phyloP scores from a whole-genome alignment of 2,888 invertebrate species.

The Proisotoma minuta region DNA sequence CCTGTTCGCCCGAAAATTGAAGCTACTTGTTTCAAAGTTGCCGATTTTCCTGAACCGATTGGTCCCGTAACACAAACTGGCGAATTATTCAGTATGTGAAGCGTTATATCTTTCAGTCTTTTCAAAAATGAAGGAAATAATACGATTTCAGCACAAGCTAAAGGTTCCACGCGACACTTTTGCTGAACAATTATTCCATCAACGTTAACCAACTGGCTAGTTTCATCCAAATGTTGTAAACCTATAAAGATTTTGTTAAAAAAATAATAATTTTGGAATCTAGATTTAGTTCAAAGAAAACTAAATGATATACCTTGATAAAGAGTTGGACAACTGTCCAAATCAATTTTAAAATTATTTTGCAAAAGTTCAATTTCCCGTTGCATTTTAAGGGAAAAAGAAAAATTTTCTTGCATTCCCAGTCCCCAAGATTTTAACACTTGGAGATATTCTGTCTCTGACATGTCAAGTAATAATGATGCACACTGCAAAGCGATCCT shows the following conservation, averaged over 20 bases:
- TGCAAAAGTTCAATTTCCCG: constrained; percentile 4
- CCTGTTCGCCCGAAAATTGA: constrained; percentile 48
- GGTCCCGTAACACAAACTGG: constrained; percentile 71
- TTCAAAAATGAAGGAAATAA: constrained; percentile 24
- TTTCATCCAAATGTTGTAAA: constrained; percentile 3
- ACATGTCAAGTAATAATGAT: constrained; percentile 13
- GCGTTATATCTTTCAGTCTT: constrained; percentile 23
- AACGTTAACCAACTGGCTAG: constrained; percentile 24
- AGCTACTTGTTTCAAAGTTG: constrained; percentile 80
- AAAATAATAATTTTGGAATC: background rate
- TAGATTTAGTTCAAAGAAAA: too few species aligned
- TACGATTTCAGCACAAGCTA: constrained; percentile 18
- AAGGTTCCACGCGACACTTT: constrained; percentile 6
- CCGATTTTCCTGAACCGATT: constrained; percentile 92
- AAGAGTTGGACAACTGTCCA: constrained; percentile 3
- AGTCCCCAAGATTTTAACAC: constrained; percentile 13
- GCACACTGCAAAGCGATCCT: constrained; percentile 17
- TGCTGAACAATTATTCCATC: constrained; percentile 32
- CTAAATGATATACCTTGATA: constrained; percentile 12
- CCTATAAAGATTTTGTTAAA: constrained; percentile 18
- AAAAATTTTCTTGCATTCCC: too few species aligned
- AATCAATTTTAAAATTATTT: background rate
- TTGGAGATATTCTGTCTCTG: constrained; percentile 7
- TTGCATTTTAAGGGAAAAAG: too few species aligned
- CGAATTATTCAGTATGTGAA: constrained; percentile 17